A percentile compares a stretch with the other conserved stretches of the same genome.
Conservation (phyloP, 2,888 invertebrate genomes). For the Ceriagrion tenellum region DNA sequence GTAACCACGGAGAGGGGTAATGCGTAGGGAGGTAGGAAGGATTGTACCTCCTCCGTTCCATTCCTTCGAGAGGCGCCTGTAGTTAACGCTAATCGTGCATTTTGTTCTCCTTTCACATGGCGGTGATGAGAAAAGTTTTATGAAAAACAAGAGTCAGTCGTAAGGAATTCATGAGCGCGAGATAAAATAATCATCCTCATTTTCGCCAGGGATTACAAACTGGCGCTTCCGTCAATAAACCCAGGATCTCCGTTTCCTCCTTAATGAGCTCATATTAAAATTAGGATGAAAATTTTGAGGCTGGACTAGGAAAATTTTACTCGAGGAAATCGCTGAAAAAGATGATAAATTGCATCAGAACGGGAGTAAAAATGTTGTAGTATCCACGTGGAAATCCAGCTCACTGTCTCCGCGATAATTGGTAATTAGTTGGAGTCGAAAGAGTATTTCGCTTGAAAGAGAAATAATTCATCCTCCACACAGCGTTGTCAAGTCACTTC, state of each 20-base stretch:
- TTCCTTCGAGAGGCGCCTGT: background rate
- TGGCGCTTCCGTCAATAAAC: background rate
- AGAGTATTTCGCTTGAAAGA: background rate
- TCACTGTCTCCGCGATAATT: background rate
- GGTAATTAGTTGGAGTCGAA: conserved; percentile 1
- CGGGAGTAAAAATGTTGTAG: background rate
- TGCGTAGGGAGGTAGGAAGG: too few species aligned
- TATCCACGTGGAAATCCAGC: background rate
- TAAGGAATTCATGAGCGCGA: background rate
- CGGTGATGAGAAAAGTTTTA: background rate
- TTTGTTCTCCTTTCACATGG: background rate
- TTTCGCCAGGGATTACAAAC: background rate
- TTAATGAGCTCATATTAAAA: too few species aligned
- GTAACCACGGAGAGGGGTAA: background rate
- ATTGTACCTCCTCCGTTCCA: too few species aligned
- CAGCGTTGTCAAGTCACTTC: background rate
- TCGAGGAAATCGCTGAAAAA: background rate
- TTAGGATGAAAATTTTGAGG: too few species aligned
- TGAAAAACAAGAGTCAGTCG: background rate
- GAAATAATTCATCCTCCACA: background rate
- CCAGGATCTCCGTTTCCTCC: background rate
- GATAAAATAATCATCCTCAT: background rate
- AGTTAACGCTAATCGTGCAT: background rate
- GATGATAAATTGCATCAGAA: background rate
- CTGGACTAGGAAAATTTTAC: too few species aligned